A percentile compares a stretch with the other conserved stretches of the same genome.
Conservation (phyloP, 2,797 vertebrate species). For the Scolopax bukidnonensis region DNA sequence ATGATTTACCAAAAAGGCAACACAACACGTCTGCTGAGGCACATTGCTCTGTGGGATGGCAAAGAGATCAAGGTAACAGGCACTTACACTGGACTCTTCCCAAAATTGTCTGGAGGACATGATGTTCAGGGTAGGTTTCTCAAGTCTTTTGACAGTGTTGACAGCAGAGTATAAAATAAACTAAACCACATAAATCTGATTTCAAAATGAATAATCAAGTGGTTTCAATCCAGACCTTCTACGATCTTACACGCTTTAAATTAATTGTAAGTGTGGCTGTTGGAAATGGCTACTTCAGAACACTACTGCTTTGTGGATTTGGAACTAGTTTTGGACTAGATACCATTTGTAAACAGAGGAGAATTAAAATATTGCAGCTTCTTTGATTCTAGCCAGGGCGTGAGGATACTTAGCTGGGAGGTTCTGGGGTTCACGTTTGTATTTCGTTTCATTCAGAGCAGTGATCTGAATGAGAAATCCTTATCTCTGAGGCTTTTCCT, state of each 20-base stretch:
- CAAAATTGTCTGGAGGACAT: slow-evolving; percentile 71
- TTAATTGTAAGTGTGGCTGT: background rate
- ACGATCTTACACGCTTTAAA: background rate
- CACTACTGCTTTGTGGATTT: background rate
- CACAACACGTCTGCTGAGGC: slow-evolving; percentile 74
- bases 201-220: background rate
- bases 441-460: background rate
- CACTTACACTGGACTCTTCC: slow-evolving; percentile 73
- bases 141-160: background rate
- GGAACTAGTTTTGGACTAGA: background rate
- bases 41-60: slow-evolving; percentile 79
- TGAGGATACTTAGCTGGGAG: background rate
- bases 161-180: background rate
- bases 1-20: slow-evolving; percentile 72
- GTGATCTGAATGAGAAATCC: background rate
- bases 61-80: slow-evolving; percentile 75
- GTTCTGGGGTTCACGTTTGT: background rate
- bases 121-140: slow-evolving; percentile 76
- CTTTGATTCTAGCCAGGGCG: background rate
- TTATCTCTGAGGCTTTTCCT: background rate
- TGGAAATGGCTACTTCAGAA: background rate
- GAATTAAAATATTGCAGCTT: background rate
- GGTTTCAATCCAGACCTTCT: background rate
- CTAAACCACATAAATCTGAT: background rate
- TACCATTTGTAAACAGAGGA: background rate